Conservation (phyloP, 1,140 invertebrate species). For the Drosophila pseudoobscura region DNA sequence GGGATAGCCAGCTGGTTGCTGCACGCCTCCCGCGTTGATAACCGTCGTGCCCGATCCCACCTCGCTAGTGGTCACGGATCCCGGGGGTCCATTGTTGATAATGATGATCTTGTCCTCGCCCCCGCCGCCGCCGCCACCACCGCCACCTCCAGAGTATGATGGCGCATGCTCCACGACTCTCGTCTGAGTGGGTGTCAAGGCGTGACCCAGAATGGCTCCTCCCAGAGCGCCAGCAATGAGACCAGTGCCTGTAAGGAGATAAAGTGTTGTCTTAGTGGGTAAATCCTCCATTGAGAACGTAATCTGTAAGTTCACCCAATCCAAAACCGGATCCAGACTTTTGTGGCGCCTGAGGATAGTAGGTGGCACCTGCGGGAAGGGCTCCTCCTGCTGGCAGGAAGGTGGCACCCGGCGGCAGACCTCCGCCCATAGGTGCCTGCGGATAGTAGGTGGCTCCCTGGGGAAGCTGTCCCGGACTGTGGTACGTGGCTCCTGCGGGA, state of each 20-base stretch:
- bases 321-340: constrained; percentile 68
- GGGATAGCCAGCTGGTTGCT: constrained; percentile 49
- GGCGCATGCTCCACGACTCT: constrained; percentile 61
- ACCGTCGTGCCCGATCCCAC: constrained; percentile 69
- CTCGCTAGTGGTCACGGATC: constrained; percentile 70
- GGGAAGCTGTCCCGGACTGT: constrained; percentile 53
- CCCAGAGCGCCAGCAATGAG: constrained; percentile 73
- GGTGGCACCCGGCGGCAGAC: constrained; percentile 66
- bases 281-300: background rate
- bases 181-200: constrained; percentile 67
- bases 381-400: constrained; percentile 67
- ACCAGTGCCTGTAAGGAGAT: constrained; percentile 58
- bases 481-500: constrained; percentile 49
- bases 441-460: constrained; percentile 72
- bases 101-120: constrained; percentile 77
- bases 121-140: constrained; percentile 36
- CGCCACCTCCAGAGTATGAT: constrained; percentile 34
- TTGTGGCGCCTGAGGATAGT: constrained; percentile 67
- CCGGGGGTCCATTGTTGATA: constrained; percentile 79
- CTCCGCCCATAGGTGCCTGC: constrained; percentile 43
- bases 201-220: constrained; percentile 74
- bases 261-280: background rate
- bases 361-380: constrained; percentile 68
- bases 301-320: constrained; percentile 54
- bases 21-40: constrained; percentile 61